Conservation (phyloP, 2,113 vertebrate genomes). For the Loxodonta africana region DNA sequence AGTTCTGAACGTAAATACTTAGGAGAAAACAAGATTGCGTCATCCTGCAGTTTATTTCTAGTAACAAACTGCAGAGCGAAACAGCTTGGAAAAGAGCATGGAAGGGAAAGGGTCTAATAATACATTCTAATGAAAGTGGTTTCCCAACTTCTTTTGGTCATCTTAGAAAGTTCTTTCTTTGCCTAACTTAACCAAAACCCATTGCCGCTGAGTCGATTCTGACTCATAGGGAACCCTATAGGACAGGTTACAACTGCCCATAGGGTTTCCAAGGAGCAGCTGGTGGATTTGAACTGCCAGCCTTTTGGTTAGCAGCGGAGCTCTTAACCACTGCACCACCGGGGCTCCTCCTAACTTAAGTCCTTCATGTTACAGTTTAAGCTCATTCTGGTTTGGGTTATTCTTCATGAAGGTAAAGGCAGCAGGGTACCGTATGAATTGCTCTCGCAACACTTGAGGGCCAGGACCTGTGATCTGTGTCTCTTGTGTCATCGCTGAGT, state of each 20-base stretch:
- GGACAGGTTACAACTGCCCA: too few relatives aligned
- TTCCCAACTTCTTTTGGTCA: not conserved
- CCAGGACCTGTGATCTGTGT: not conserved
- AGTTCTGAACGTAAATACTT: conserved; percentile 91
- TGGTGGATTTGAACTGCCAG: too few relatives aligned
- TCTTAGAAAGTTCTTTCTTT: not conserved
- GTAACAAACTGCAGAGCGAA: conserved; percentile 92
- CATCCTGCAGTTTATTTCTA: conserved; percentile 90
- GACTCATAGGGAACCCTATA: too few relatives aligned
- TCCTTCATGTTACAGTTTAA: not conserved
- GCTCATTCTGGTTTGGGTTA: not conserved
- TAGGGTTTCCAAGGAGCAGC: too few relatives aligned
- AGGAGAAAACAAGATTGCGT: conserved; percentile 90
- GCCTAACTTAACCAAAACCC: not conserved
- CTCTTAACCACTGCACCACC: too few relatives aligned
- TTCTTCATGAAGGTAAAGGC: not conserved
- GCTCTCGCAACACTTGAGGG: not conserved
- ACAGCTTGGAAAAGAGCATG: conserved; percentile 87
- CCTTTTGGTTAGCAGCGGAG: too few relatives aligned
- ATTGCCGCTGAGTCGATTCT: too few relatives aligned
- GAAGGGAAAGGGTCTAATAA: not conserved
- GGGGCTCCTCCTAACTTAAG: not conserved
- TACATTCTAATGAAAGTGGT: not conserved
- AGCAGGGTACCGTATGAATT: not conserved
- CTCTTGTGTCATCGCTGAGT: not conserved